Percentiles rank a stretch among this genome's conserved stretches.
Evolutionary conservation across 35 echinoderm and acorn worm genomes (phyloP).

Genomic region (Amphiura filiformis): DNA sequence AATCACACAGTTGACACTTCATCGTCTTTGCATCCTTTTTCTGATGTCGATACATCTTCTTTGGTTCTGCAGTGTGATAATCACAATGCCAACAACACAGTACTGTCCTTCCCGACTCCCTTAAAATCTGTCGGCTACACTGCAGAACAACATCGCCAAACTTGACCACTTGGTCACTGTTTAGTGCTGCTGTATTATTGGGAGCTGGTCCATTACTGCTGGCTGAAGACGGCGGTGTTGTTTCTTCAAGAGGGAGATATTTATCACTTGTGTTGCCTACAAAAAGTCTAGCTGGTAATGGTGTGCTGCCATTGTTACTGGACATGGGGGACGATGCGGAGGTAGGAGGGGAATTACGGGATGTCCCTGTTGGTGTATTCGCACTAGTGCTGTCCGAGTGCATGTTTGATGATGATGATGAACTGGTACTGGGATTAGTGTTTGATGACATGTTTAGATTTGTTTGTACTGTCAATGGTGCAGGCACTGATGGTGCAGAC

Average conservation of each 20-base stretch:
- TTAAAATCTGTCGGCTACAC: constrained; percentile 89
- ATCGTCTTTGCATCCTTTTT: constrained; percentile 69
- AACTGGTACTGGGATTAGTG: background rate
- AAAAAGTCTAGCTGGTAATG: constrained; percentile 13
- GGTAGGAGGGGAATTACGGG: background rate
- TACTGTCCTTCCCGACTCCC: constrained; percentile 93
- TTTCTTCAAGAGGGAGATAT: constrained; percentile 80
- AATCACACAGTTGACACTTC: constrained; percentile 92
- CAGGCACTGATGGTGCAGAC: background rate
- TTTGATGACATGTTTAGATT: background rate
- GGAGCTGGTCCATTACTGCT: constrained; percentile 11
- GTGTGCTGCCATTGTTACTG: background rate
- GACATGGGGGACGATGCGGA: constrained; percentile 13
- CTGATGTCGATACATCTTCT: constrained; percentile 97
- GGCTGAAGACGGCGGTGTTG: constrained; percentile 27
- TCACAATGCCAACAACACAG: constrained; percentile 97
- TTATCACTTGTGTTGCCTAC: constrained; percentile 81
- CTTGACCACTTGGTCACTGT: constrained; percentile 80
- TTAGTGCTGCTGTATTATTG: constrained; percentile 6
- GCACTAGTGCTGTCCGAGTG: background rate
- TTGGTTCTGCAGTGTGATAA: constrained; percentile 96
- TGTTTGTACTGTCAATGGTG: background rate
- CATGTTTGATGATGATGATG: background rate
- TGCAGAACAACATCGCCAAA: constrained; percentile 78
- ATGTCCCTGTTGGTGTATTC: constrained; percentile 20